These are phyloP conservation scores for Crenuchus spilurus DNA, from an alignment of 2,797 vertebrate species.

Conservation along the genomic window DNA sequence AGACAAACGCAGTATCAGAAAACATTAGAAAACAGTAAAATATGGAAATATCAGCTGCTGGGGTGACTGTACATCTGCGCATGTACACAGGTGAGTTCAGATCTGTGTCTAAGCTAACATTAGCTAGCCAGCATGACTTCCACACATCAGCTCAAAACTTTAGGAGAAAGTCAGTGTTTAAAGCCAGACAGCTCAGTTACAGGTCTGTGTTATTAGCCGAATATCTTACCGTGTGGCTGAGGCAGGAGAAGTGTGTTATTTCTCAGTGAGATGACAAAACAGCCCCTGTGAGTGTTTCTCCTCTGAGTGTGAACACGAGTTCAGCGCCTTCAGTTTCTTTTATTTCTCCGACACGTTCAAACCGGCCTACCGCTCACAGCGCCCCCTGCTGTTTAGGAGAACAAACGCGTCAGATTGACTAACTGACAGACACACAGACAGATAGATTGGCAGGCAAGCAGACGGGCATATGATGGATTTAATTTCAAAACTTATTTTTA, in stretches of 20 bases:
- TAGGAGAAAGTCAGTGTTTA: not conserved
- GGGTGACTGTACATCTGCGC: not conserved
- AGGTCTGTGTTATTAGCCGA: not conserved
- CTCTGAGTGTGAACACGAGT: constrained; percentile 10
- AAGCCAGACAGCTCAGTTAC: too few relatives aligned
- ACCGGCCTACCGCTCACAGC: not conserved
- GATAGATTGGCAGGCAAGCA: too few relatives aligned
- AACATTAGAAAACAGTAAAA: not conserved
- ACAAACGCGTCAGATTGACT: not conserved
- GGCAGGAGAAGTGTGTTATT: too few relatives aligned
- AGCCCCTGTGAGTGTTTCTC: not conserved
- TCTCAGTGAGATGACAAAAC: too few relatives aligned
- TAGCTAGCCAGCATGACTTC: not conserved
- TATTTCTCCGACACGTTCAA: not conserved
- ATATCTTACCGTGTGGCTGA: not conserved
- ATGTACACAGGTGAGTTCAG: too few relatives aligned
- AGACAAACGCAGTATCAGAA: not conserved
- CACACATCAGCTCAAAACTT: not conserved
- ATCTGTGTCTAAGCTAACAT: too few relatives aligned
- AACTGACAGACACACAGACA: too few relatives aligned
- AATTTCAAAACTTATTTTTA: too few relatives aligned
- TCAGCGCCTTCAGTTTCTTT: constrained; percentile 21
- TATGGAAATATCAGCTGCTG: not conserved
- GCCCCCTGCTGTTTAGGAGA: constrained; percentile 1
- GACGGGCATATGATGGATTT: too few relatives aligned